Evolutionary conservation across 2,113 vertebrate genomes (phyloP), one percentile per base, ranked within the genome.

Genomic region (Erinaceus europaeus): DNA sequence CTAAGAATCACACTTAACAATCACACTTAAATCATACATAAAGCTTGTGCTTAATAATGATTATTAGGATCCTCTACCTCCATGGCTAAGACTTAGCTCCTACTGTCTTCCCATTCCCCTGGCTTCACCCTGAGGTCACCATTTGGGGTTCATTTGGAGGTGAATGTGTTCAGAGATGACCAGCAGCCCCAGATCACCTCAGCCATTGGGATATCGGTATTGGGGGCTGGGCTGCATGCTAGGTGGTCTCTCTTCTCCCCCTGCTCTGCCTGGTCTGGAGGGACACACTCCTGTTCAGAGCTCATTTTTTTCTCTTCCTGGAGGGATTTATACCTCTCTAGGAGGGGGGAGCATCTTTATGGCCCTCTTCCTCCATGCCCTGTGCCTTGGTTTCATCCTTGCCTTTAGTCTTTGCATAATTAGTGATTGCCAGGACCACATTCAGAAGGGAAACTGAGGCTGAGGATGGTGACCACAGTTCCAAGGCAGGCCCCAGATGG

Each of bases 291-390:
- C 15, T n/a, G n/a, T n/a, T n/a, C n/a, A n/a, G n/a, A n/a, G n/a
- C n/a, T n/a, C n/a, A n/a, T 2, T 23, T 18, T 46, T 50, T 36
- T 71, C 65, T 67, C 8, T 23, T 25, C 53, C 48, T 53, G 34
- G 27, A 50, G 32, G 46, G 40, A 40, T n/a, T 38, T 74, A 50
- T 67, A 29, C 23, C 25, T 84, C 36, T n/a, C 59, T 61, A 42
- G 13, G 42, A n/a, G 5, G 6, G 20, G 36, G 0, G 10, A 8
- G 3, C 7, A n/a, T n/a, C n/a, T n/a, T n/a, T n/a, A n/a, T n/a
- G n/a, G n/a, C n/a, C 27, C 6, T 9, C 46, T 20, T 38, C 46
- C 36, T 50, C 29, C 7, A 1, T 36, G 20, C 20, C 9, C 14
- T 53, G 17, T 53, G 48, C 48, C 48, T 50, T n/a, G n/a, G 52